phyloP scores from a whole-genome alignment of 2,113 vertebrate species.

The Eretmochelys imbricata region DNA sequence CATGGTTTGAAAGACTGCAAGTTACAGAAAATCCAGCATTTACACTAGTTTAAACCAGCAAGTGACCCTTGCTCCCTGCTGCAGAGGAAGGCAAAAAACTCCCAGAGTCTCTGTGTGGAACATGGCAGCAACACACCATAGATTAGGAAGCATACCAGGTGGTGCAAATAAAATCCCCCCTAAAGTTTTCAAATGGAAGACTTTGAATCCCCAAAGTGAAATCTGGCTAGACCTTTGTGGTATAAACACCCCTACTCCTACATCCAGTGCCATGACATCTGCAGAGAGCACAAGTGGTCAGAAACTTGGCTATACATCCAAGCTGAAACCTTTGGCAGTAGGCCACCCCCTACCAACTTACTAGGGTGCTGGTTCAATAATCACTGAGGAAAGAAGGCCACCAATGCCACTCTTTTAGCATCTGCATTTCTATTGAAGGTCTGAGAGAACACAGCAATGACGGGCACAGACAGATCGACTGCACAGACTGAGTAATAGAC shows the following conservation, averaged over 20 bases:
- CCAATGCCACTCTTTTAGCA: neutral
- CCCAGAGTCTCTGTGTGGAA: too few species aligned
- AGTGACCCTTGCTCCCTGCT: too few species aligned
- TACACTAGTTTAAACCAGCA: too few species aligned
- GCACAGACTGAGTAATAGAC: neutral
- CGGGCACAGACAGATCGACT: neutral
- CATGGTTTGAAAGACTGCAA: too few species aligned
- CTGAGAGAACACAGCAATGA: neutral
- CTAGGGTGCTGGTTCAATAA: neutral
- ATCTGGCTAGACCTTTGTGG: neutral
- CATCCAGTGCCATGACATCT: neutral
- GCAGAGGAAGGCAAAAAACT: too few species aligned
- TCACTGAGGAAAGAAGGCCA: neutral
- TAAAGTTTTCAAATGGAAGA: neutral
- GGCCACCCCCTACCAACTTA: neutral
- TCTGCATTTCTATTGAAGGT: neutral
- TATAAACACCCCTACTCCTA: neutral
- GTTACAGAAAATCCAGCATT: too few species aligned
- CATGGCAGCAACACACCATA: neutral
- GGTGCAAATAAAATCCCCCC: neutral
- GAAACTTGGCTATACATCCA: neutral
- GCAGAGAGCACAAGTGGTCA: fast-evolving
- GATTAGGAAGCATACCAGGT: neutral
- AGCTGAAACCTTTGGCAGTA: neutral
- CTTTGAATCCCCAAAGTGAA: fast-evolving